Base-by-base conservation (phyloP, 2,888 invertebrate genomes). In the Temnothorax unifasciatus region DNA sequence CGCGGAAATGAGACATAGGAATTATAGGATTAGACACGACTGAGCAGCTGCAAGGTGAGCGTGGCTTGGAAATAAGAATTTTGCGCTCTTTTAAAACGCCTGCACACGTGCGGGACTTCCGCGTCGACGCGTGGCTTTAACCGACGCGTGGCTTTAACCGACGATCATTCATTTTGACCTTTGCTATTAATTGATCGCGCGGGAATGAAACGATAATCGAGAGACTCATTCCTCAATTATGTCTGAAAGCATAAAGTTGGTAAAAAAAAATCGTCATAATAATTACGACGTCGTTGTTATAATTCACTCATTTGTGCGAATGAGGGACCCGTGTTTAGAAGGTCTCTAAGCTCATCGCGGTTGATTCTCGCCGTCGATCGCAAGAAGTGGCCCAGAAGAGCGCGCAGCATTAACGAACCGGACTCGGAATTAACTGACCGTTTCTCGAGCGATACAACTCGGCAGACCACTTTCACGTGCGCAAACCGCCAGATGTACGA, bases 391-490 rank as follows among this genome's bases (percentile, higher is more conserved):
- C 57, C 47, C 25, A 71, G 52, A 64, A 68, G 47, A 84, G 73
- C 73, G 66, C n/a, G 21, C 11, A 21, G 29, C n/a, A 93, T 94
- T 93, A 93, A 91, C 89, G 86, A 89, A 91, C 88, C 88, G 88
- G 90, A 87, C 88, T 88, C 91, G 88, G 90, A 92, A 92, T 93
- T 92, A 93, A 94, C 94, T 93, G 94, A 93, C 93, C 93, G 2
- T 50, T 52, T n/a, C 8, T 2, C 52, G 52, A 15, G 3, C 21
- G 92, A 87, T 21, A 73, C 86, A 88, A 90, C 90, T 87, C 69
- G 82, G 88, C 86, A 90, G 88, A 90, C 94, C 90, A 94, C 94
- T 94, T 94, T 94, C 94, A 93, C 94, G 93, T 91, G 90, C 88
- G 83, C 88, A 85, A 91, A 90, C 89, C 86, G 89, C 93, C 92